phyloP scores from a whole-genome alignment of 2,113 vertebrate species.

The Otolemur garnettii region DNA sequence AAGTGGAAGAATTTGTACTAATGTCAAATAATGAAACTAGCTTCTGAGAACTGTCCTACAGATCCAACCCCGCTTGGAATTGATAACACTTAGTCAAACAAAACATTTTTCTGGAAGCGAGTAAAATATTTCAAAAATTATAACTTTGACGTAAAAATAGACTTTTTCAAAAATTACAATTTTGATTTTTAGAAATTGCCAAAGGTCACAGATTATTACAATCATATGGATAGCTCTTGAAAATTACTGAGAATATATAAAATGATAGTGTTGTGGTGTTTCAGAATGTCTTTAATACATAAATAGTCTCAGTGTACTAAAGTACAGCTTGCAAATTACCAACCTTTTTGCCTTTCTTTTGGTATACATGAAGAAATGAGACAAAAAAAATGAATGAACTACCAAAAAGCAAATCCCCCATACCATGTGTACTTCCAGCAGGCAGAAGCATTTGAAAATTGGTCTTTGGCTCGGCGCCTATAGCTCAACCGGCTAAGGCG shows the following conservation, averaged over 20 bases:
- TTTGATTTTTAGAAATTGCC: not conserved
- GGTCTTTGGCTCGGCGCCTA: not conserved
- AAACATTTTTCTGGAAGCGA: conserved; percentile 37
- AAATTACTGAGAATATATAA: conserved; percentile 56
- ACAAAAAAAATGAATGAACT: conserved; percentile 2
- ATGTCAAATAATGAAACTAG: conserved; percentile 24
- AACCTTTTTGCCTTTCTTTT: conserved; percentile 39
- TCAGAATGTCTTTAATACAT: conserved; percentile 31
- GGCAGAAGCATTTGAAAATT: not conserved
- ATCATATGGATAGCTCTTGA: conserved; percentile 1
- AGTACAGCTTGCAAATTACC: conserved; percentile 27
- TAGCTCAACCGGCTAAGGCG: no score
- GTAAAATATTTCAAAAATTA: conserved; percentile 46
- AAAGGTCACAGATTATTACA: conserved; percentile 16
- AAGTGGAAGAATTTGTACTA: conserved; percentile 24
- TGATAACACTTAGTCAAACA: conserved; percentile 18
- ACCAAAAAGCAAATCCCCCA: not conserved
- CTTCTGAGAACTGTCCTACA: not conserved
- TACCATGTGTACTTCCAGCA: not conserved
- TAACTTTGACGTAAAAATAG: conserved; percentile 17
- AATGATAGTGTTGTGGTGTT: conserved; percentile 34
- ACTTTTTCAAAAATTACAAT: conserved; percentile 34
- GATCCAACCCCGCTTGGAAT: not conserved
- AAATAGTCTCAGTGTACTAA: not conserved
- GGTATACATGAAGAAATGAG: conserved; percentile 39